Evolutionary conservation across 2,113 vertebrate genomes (phyloP).

Genomic region (Ciconia stormi): DNA sequence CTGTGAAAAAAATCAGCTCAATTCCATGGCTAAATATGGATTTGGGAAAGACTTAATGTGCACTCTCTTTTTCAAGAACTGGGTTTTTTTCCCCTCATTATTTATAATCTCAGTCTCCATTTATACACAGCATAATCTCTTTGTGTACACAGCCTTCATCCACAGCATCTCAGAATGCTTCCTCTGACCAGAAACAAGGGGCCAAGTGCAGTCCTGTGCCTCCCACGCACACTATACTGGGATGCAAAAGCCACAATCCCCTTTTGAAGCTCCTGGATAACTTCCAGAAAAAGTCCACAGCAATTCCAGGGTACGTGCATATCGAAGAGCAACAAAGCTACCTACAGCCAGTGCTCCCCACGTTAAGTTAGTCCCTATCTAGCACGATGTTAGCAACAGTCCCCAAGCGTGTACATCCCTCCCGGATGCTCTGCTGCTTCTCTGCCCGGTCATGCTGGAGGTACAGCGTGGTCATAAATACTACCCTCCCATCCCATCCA

Average conservation of each 20-base stretch:
- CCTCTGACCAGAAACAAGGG: neutral
- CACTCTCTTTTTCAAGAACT: neutral
- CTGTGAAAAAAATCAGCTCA: neutral
- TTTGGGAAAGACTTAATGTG: neutral
- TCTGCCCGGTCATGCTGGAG: neutral
- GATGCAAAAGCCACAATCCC: neutral
- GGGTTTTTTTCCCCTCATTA: neutral
- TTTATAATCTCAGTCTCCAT: neutral
- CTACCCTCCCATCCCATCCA: neutral
- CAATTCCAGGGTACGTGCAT: neutral
- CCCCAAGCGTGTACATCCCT: accelerated
- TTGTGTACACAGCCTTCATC: neutral
- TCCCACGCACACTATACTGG: neutral
- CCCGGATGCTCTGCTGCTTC: neutral
- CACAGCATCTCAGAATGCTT: neutral
- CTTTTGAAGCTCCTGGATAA: accelerated
- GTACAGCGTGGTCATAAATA: neutral
- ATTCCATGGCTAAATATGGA: neutral
- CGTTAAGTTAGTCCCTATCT: accelerated
- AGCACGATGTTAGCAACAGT: accelerated
- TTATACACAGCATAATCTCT: neutral
- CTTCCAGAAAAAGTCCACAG: neutral
- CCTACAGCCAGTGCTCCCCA: neutral
- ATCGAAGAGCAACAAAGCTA: neutral
- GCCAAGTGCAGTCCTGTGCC: accelerated